Evolutionary conservation across 2,113 vertebrate species (phyloP).

Genomic region (Oxygymnocypris stewartii): DNA sequence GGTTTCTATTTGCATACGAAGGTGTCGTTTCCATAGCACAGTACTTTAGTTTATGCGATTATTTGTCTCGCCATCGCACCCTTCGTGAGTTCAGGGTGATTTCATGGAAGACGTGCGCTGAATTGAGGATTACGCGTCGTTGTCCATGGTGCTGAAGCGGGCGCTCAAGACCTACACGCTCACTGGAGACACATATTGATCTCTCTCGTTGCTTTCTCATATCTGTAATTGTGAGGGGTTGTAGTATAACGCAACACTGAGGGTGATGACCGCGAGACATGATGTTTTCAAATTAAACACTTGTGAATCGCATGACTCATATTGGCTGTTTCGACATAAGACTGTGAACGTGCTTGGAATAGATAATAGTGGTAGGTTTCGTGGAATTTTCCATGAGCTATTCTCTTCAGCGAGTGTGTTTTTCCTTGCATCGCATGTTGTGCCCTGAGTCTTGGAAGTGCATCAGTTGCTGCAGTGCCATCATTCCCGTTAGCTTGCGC

Average conservation of each 20-base stretch:
- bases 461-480: conserved; percentile 65
- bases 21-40: not conserved
- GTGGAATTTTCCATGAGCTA: conserved; percentile 67
- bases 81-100: conserved; percentile 26
- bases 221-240: not conserved
- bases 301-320: conserved; percentile 34
- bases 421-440: conserved; percentile 36
- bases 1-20: conserved; percentile 4
- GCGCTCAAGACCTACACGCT: not conserved
- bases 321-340: conserved; percentile 66
- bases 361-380: conserved; percentile 53
- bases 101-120: conserved; percentile 41
- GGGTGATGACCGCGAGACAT: not conserved
- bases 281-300: not conserved
- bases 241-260: not conserved
- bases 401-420: conserved; percentile 22
- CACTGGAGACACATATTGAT: not conserved
- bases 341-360: conserved; percentile 69
- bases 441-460: conserved; percentile 45
- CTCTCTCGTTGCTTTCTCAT: not conserved
- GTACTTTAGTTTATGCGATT: conserved; percentile 7
- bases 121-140: conserved; percentile 42
- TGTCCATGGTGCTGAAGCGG: conserved; percentile 65
- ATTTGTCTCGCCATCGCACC: conserved; percentile 23
- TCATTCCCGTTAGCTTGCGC: conserved; percentile 58